Evolutionary conservation across 2,113 vertebrate species (phyloP), one percentile per base, ranked within the genome.

Genomic region (Elachura formosa): DNA sequence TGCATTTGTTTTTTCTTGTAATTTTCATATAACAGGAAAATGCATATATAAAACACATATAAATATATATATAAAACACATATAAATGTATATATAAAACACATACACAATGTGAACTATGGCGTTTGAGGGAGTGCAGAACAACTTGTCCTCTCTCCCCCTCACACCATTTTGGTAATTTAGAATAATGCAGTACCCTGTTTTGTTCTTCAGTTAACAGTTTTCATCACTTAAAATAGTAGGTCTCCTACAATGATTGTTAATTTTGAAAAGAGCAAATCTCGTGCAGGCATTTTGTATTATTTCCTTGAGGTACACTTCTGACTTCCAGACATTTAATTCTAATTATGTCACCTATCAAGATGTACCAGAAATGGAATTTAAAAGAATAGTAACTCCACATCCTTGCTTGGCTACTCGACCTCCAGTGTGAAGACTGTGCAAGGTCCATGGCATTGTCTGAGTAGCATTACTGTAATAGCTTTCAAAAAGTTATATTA

Each of bases 1-100:
- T 81, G 24, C 43, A 40, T 71, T 40, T 4, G 3, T 14, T 26
- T 25, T 71, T 86, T 29, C 64, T 16, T 7, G 3, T 14, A 26
- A 24, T 71, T 86, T 34, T 74, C 21, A 46, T 1, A 0, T 34
- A n/a, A 24, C 2, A 3, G 24, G 7, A 52, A n/a, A n/a, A n/a
- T n/a, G n/a, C n/a, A n/a, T n/a, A n/a, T n/a, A n/a, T n/a, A n/a
- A n/a, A n/a, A n/a, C n/a, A n/a, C n/a, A n/a, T n/a, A n/a, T n/a
- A n/a, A n/a, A n/a, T n/a, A n/a, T n/a, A n/a, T n/a, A n/a, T n/a
- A n/a, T n/a, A n/a, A n/a, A n/a, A n/a, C n/a, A n/a, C n/a, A n/a
- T n/a, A n/a, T n/a, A n/a, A n/a, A n/a, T n/a, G n/a, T n/a, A n/a
- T n/a, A n/a, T n/a, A n/a, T n/a, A n/a, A n/a, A n/a, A n/a, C n/a